Percentiles rank a stretch among this genome's conserved stretches.
Evolutionary conservation across 2,113 vertebrate genomes (phyloP).

Genomic region (Myxocyprinus asiaticus): DNA sequence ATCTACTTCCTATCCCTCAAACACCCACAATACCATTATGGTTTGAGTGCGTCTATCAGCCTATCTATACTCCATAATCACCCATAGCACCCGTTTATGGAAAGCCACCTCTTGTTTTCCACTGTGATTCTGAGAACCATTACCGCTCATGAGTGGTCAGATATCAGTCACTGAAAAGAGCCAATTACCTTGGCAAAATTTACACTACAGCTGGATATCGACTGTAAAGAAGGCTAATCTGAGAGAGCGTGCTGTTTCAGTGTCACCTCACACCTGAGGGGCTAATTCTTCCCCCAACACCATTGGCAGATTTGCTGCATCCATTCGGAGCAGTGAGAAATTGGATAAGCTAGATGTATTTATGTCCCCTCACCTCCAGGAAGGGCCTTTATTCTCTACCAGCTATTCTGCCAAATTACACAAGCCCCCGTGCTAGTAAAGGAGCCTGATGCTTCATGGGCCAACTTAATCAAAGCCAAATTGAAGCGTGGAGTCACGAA

Average conservation of each 20-base stretch:
- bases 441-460: conserved; percentile 45
- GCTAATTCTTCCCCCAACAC: conserved; percentile 47
- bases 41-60: conserved; percentile 31
- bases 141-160: conserved; percentile 40
- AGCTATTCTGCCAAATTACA: conserved; percentile 60
- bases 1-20: conserved; percentile 28
- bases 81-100: conserved; percentile 2
- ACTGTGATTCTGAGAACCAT: conserved; percentile 49
- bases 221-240: conserved; percentile 43
- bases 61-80: conserved; percentile 25
- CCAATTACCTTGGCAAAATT: conserved; percentile 52
- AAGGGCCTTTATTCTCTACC: conserved; percentile 57
- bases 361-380: conserved; percentile 49
- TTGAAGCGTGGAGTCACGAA: conserved; percentile 58
- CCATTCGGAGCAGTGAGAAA: conserved; percentile 49
- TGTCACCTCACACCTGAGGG: conserved; percentile 39
- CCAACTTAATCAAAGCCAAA: conserved; percentile 68
- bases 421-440: conserved; percentile 42
- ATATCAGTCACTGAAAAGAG: conserved; percentile 47
- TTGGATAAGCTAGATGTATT: conserved; percentile 55
- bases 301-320: conserved; percentile 44
- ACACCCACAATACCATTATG: conserved; percentile 30
- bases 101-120: conserved; percentile 47
- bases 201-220: conserved; percentile 48
- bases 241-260: conserved; percentile 33